phyloP scores from a whole-genome alignment of 2,888 invertebrate genomes.

The Diabrotica balteata region DNA sequence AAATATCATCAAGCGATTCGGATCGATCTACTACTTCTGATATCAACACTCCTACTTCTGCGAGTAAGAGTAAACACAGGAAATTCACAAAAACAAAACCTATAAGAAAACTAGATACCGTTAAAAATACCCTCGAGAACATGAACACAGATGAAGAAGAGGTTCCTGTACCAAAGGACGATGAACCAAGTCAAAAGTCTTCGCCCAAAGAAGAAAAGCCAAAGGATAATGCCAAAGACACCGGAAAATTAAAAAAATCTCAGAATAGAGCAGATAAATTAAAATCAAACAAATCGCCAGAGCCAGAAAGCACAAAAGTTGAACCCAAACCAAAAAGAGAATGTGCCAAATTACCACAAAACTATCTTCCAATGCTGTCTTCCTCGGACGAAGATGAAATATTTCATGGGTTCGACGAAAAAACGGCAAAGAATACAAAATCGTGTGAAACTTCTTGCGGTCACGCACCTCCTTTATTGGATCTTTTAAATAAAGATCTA shows the following conservation, averaged over 20 bases:
- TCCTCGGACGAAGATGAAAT: conserved; percentile 64
- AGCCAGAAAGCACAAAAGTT: conserved; percentile 24
- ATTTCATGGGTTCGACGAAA: conserved; percentile 53
- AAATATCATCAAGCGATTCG: conserved; percentile 39
- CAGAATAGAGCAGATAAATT: conserved; percentile 15
- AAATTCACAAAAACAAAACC: conserved; percentile 45
- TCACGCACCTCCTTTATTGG: conserved; percentile 47
- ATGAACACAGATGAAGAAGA: conserved; percentile 75
- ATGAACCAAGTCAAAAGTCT: conserved; percentile 33
- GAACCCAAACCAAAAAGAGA: conserved; percentile 56
- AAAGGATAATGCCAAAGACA: conserved; percentile 20
- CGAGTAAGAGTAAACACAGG: conserved; percentile 43
- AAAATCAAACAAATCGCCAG: conserved; percentile 23
- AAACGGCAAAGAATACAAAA: conserved; percentile 35
- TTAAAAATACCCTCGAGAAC: conserved; percentile 48
- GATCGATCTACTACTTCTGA: conserved; percentile 49
- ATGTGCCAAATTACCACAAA: conserved; percentile 56
- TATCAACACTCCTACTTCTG: conserved; percentile 42
- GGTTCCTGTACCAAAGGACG: conserved; percentile 62
- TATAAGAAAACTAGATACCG: conserved; percentile 40
- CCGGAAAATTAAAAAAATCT: not conserved
- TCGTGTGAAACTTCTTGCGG: conserved; percentile 18
- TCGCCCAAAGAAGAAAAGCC: conserved; percentile 19
- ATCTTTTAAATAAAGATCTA: conserved; percentile 57
- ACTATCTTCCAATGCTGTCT: conserved; percentile 56